Conservation (phyloP, 2,888 invertebrate genomes). For the Branchipolynoe longqiensis region DNA sequence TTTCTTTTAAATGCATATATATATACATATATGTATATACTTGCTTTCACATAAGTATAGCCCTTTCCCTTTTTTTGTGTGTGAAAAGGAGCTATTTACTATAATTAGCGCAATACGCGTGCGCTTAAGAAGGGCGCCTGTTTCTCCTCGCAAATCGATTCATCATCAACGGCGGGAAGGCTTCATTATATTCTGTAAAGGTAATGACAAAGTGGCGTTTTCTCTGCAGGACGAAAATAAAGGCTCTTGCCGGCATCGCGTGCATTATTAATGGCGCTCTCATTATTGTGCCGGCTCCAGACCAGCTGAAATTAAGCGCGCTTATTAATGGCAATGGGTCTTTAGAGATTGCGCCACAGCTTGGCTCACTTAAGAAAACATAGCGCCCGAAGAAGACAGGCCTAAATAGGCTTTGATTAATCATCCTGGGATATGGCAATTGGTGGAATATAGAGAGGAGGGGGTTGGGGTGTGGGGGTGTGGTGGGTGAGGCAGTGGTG, state of each 20-base stretch:
- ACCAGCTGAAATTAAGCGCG: slow-evolving; percentile 42
- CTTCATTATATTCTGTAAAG: slow-evolving; percentile 38
- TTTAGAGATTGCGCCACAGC: slow-evolving; percentile 26
- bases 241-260: too few relatives aligned
- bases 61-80: too few relatives aligned
- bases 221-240: slow-evolving; percentile 8
- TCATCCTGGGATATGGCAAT: too few relatives aligned
- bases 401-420: slow-evolving; percentile 56
- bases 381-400: slow-evolving; percentile 34
- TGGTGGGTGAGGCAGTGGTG: slow-evolving; percentile 16
- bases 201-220: slow-evolving; percentile 39
- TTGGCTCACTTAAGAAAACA: slow-evolving; percentile 54
- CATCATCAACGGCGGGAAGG: background rate
- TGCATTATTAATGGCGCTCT: slow-evolving; percentile 46
- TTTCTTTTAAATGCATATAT: too few relatives aligned
- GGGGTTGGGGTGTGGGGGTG: too few relatives aligned
- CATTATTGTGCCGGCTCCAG: slow-evolving; percentile 51
- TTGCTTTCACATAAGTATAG: too few relatives aligned
- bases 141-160: slow-evolving; percentile 23
- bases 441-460: too few relatives aligned
- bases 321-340: slow-evolving; percentile 50
- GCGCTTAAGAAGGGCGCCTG: background rate
- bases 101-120: slow-evolving; percentile 18
- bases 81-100: slow-evolving; percentile 27
- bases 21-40: too few relatives aligned